Evolutionary conservation across 35 echinoderm and acorn worm species (phyloP), one percentile per base, ranked within the genome.

Genomic region (Holothuria glaberrima): DNA sequence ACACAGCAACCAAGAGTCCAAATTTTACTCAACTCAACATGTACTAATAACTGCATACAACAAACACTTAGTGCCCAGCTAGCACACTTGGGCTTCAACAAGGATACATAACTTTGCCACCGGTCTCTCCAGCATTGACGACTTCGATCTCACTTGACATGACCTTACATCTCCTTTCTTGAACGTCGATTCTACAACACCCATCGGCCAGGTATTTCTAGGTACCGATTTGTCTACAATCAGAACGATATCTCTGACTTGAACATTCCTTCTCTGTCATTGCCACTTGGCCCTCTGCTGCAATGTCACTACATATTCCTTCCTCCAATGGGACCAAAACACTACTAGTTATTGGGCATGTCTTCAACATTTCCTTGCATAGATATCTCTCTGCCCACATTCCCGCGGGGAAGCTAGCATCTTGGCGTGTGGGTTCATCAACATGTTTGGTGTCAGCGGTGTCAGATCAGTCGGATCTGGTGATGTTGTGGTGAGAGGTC

Each of bases 341-440:
- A 91, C 88, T 0, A 56, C 45, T 32, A 90, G 38, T 27, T 66
- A 90, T 45, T 94, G 88, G 0, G 88, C 88, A 21, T 80, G 78
- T 94, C 92, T 86, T 88, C 92, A 94, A 27, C 88, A 16, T 35
- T 70, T 86, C 32, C 83, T 73, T n/a, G 72, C 70, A 44, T 95
- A 92, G 48, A 92, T 10, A 76, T 95, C 94, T 30, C 57, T 83
- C 38, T 72, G 19, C 13, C 46, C 6, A 56, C 34, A 66, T 64
- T 32, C 25, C 12, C 45, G 79, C 59, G 82, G 84, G 12, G 87
- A 84, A 5, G 67, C 26, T 7, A 36, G 24, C 18, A 6, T 14
- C 30, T 44, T 56, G 12, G 31, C 44, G 3, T 45, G 41, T 22
- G 87, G 41, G 26, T 48, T 58, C 31, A 93, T 76, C 87, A 93